Percentiles rank a stretch among this genome's conserved stretches.
Conservation (phyloP, 2,113 vertebrate genomes). For the Ellobius talpinus region DNA sequence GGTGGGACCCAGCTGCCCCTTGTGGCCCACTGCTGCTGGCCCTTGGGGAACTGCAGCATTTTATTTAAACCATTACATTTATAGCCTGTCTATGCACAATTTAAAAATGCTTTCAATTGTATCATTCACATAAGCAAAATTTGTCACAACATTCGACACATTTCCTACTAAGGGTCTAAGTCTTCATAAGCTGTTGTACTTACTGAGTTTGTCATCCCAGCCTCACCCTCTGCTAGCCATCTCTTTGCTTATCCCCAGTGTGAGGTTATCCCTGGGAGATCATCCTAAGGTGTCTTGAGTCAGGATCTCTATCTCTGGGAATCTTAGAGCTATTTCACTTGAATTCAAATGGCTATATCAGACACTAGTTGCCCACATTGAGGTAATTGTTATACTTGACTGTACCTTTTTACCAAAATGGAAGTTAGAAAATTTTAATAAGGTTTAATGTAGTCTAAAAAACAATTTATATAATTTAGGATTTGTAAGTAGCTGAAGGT, state of each 20-base stretch:
- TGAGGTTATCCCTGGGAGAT: neutral
- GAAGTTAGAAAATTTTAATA: neutral
- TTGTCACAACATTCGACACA: neutral
- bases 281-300: neutral
- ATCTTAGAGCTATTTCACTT: neutral
- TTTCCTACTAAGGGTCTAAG: neutral
- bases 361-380: too few relatives aligned
- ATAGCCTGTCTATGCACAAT: neutral
- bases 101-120: neutral
- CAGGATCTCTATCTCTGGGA: neutral
- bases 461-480: neutral
- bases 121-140: neutral
- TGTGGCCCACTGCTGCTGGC: too few relatives aligned
- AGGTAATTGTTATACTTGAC: neutral
- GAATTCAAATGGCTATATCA: neutral
- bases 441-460: neutral
- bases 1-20: too few relatives aligned
- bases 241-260: neutral
- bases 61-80: too few relatives aligned
- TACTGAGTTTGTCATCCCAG: too few relatives aligned
- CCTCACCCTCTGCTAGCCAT: neutral
- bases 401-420: neutral
- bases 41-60: too few relatives aligned
- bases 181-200: neutral
- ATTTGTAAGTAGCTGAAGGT: neutral